These are phyloP conservation scores for Sebastes steindachneri DNA, from an alignment of 2,797 vertebrate genomes.

Conservation along the genomic window DNA sequence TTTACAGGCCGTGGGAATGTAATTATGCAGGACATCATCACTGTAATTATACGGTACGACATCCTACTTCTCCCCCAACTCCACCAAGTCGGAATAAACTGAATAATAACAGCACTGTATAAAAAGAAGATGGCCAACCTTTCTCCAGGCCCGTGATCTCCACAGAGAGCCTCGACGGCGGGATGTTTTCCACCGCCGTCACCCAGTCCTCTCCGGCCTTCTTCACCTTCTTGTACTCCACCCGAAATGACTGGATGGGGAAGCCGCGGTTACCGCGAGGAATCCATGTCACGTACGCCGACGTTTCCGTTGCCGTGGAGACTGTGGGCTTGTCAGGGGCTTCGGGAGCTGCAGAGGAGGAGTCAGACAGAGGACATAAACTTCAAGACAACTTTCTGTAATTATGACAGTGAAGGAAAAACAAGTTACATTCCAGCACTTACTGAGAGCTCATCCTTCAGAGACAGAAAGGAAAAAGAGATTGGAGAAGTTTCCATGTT, in stretches of 20 bases:
- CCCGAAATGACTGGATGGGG: conserved; percentile 95
- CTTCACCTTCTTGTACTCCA: conserved; percentile 95
- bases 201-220: conserved; percentile 93
- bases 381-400: conserved; percentile 22
- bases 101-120: conserved; percentile 17
- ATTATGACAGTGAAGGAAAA: conserved; percentile 14
- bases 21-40: conserved; percentile 64
- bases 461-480: conserved; percentile 68
- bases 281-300: conserved; percentile 98
- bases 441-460: conserved; percentile 81
- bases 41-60: conserved; percentile 54
- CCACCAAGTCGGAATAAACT: conserved; percentile 16
- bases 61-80: conserved; percentile 20
- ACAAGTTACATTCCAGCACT: conserved; percentile 60
- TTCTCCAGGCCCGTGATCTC: conserved; percentile 95
- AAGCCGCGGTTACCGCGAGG: conserved; percentile 97
- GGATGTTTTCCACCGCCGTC: conserved; percentile 93
- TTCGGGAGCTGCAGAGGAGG: conserved; percentile 89
- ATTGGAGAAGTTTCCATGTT: conserved; percentile 64
- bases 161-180: conserved; percentile 94
- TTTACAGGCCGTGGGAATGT: conserved; percentile 67
- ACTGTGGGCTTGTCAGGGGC: conserved; percentile 97
- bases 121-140: conserved; percentile 80
- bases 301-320: conserved; percentile 95
- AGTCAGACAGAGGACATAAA: conserved; percentile 38